Evolutionary conservation across 2,888 invertebrate genomes (phyloP).

Genomic region (Pelosia muscerda): DNA sequence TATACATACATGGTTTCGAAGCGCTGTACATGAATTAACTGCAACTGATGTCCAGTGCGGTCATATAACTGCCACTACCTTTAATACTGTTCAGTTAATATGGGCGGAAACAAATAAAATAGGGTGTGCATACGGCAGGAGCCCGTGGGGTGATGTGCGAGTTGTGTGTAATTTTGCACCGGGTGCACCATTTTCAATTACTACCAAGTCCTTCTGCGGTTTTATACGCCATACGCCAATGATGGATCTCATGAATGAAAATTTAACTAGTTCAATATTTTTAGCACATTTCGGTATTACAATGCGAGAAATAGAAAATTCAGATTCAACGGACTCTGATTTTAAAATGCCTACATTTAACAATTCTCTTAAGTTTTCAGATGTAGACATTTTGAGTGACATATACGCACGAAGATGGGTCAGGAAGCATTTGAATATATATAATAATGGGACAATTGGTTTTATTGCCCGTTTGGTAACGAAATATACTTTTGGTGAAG

Average conservation of each 20-base stretch:
- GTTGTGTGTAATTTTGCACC: slow-evolving; percentile 79
- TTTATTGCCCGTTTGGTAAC: slow-evolving; percentile 70
- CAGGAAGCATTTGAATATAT: slow-evolving; percentile 47
- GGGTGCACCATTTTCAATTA: slow-evolving; percentile 71
- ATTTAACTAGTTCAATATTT: slow-evolving; percentile 52
- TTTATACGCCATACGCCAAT: slow-evolving; percentile 62
- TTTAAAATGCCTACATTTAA: slow-evolving; percentile 20
- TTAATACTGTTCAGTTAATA: slow-evolving; percentile 71
- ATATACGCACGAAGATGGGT: slow-evolving; percentile 64
- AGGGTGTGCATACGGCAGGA: slow-evolving; percentile 74
- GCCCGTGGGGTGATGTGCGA: slow-evolving; percentile 66
- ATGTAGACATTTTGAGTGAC: slow-evolving; percentile 61
- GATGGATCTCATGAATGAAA: slow-evolving; percentile 18
- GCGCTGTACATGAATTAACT: slow-evolving; percentile 63
- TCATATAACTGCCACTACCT: slow-evolving; percentile 64
- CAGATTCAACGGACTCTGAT: slow-evolving; percentile 10
- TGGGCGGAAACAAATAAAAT: slow-evolving; percentile 78
- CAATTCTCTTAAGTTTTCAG: slow-evolving; percentile 50
- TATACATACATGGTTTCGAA: slow-evolving; percentile 75
- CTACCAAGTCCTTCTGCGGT: slow-evolving; percentile 72
- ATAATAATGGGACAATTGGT: slow-evolving; percentile 65
- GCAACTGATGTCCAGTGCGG: slow-evolving; percentile 72
- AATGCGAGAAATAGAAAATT: slow-evolving; percentile 34
- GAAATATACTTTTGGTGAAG: slow-evolving; percentile 67
- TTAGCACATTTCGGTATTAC: slow-evolving; percentile 59